Evolutionary conservation across 2,797 vertebrate genomes (phyloP).

Genomic region (Okamejei kenojei): DNA sequence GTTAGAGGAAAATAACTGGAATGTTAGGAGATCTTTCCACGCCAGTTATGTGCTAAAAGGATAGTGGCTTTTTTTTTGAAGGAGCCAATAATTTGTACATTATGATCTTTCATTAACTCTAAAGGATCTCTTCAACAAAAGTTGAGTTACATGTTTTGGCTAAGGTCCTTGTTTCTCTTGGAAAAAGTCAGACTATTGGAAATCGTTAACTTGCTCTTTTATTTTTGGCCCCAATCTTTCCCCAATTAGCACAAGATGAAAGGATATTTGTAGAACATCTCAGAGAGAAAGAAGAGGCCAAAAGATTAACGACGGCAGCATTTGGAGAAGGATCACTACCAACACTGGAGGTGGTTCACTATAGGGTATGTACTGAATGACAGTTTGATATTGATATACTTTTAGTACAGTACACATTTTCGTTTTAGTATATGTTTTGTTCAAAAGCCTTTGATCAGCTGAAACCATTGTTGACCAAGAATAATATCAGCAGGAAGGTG

Average conservation of each 20-base stretch:
- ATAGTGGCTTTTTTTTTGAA: not conserved
- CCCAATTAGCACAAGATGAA: slow-evolving; percentile 54
- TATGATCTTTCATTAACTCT: not conserved
- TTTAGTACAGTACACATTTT: too few species aligned
- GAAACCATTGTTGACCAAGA: not conserved
- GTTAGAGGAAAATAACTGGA: not conserved
- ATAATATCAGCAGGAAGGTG: not conserved
- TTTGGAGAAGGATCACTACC: slow-evolving; percentile 72
- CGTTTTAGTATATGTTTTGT: not conserved
- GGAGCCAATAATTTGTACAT: not conserved
- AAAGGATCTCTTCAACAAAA: not conserved
- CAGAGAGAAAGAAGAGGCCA: slow-evolving; percentile 55
- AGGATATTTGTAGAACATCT: slow-evolving; percentile 68
- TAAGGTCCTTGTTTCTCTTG: not conserved
- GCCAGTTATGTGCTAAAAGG: not conserved
- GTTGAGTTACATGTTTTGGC: not conserved
- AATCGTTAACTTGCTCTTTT: not conserved
- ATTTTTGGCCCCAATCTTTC: not conserved
- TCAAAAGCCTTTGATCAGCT: not conserved
- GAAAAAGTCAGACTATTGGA: not conserved
- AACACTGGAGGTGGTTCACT: slow-evolving; percentile 71
- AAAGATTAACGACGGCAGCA: slow-evolving; percentile 61
- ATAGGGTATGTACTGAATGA: slow-evolving; percentile 54
- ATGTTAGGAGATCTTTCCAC: not conserved
- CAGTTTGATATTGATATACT: not conserved